Conservation (phyloP, 2,797 vertebrate genomes). For the Falco novaeseelandiae region DNA sequence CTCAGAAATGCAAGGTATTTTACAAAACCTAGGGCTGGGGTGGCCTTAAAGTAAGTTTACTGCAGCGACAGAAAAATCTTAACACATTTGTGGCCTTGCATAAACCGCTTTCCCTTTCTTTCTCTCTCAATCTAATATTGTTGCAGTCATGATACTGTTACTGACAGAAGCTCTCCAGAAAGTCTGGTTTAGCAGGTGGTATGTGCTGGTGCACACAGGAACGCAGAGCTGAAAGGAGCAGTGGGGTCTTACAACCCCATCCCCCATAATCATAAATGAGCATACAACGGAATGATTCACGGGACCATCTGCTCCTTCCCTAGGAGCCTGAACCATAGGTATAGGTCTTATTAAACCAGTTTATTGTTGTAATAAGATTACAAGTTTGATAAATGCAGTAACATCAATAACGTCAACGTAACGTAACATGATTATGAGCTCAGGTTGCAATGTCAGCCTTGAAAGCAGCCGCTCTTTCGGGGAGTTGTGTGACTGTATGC, state of each 20-base stretch:
- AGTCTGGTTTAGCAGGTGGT: not conserved
- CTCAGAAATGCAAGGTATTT: not conserved
- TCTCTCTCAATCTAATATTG: not conserved
- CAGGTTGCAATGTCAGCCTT: not conserved
- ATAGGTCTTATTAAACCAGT: not conserved
- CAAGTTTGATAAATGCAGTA: not conserved
- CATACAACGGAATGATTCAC: not conserved
- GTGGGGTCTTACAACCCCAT: not conserved
- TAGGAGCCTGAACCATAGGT: not conserved
- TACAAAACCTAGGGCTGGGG: not conserved
- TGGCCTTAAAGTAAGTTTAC: not conserved
- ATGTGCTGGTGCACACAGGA: not conserved
- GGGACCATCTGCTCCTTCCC: not conserved
- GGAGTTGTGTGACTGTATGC: not conserved
- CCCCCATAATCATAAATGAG: not conserved
- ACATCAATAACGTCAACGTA: not conserved
- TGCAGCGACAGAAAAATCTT: not conserved
- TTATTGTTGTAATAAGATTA: not conserved
- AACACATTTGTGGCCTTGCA: accelerated
- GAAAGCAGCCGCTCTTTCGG: not conserved
- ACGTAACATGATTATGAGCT: not conserved
- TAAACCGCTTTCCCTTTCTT: not conserved
- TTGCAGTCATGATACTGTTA: not conserved
- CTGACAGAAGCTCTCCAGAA: not conserved
- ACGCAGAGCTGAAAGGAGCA: not conserved